Evolutionary conservation across 2,113 vertebrate species (phyloP), one percentile per base, ranked within the genome.

Genomic region (Actinemys pallida): DNA sequence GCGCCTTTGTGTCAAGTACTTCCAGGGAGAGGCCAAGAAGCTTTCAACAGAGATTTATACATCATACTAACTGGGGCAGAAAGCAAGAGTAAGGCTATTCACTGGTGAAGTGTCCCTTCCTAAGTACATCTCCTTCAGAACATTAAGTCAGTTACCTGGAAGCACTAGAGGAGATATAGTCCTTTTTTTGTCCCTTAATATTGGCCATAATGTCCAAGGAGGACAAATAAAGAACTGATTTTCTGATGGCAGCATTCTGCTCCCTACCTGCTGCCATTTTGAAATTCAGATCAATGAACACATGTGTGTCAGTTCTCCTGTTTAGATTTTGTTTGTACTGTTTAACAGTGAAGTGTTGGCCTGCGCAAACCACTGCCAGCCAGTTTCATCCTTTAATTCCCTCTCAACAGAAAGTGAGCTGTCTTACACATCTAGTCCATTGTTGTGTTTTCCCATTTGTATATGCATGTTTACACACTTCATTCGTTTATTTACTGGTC

Each of bases 11-110:
- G 82, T 62, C 69, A 88, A 72, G 47, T 83, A 83, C 5, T 69
- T 83, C 31, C 88, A 84, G 10, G 45, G 39, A 72, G 87, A 91
- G 83, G 56, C 49, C 53, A 93, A 90, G 78, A 94, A 90, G 29
- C n/a, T 49, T 83, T 80, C 53, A 95, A 52, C 20, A 50, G 91
- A 87, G 35, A 62, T 5, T 54, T 69, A 49, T 17, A 27, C 5
- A 25, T 29, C 57, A 20, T 45, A 82, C n/a, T 24, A 94, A 83
- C 35, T 56, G 35, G 4, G 42, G 27, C 29, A 94, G 81, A 45
- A 84, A 9, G 50, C 0, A n/a, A 22, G 45, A 3, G 83, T 27
- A 90, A 89, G 4, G 47, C 57, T 85, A n/a, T 83, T 89, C 87
- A 79, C 79, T 69, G 80, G 7, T 1, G 83, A 94, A 7, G 27